A percentile compares a stretch with the other conserved stretches of the same genome.
These are phyloP conservation scores for Phytoseiulus persimilis DNA, from an alignment of 2,888 invertebrate genomes.

Conservation along the genomic window DNA sequence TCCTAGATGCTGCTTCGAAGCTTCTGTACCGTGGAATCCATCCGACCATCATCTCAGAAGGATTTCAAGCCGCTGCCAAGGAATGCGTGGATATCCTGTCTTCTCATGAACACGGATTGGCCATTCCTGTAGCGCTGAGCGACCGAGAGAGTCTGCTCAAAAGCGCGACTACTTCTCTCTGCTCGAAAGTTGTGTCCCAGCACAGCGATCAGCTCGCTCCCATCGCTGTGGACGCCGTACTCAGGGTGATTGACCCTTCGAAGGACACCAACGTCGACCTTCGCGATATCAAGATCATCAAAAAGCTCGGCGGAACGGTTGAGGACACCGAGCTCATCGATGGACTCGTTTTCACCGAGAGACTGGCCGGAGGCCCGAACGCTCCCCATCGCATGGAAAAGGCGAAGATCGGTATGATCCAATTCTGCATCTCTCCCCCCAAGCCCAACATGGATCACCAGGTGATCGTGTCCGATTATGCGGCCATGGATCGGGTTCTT, in stretches of 20 bases:
- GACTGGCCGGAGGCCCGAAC: constrained; percentile 68
- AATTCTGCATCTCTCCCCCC: constrained; percentile 98
- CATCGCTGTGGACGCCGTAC: constrained; percentile 91
- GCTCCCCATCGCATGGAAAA: constrained; percentile 91
- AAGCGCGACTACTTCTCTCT: constrained; percentile 93
- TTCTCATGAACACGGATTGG: constrained; percentile 58
- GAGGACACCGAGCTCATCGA: constrained; percentile 93
- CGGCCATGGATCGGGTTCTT: constrained; percentile 98
- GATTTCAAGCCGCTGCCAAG: constrained; percentile 72
- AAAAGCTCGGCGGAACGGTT: constrained; percentile 78
- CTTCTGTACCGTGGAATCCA: constrained; percentile 82
- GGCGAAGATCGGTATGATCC: constrained; percentile 95
- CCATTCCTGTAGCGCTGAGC: constrained; percentile 70
- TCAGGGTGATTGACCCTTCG: constrained; percentile 68
- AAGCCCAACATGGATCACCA: constrained; percentile 99
- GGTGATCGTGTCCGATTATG: constrained; percentile 85
- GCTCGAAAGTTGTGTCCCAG: constrained; percentile 96
- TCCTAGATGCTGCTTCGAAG: constrained; percentile 87
- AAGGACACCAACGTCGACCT: constrained; percentile 74
- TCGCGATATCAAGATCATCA: constrained; percentile 86
- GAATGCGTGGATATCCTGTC: constrained; percentile 69
- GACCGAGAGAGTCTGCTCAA: constrained; percentile 80
- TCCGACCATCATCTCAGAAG: constrained; percentile 92
- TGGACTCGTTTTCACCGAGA: constrained; percentile 88
- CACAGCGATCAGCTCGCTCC: constrained; percentile 91